phyloP scores from a whole-genome alignment of 2,797 vertebrate species.

The Mastacembelus armatus region DNA sequence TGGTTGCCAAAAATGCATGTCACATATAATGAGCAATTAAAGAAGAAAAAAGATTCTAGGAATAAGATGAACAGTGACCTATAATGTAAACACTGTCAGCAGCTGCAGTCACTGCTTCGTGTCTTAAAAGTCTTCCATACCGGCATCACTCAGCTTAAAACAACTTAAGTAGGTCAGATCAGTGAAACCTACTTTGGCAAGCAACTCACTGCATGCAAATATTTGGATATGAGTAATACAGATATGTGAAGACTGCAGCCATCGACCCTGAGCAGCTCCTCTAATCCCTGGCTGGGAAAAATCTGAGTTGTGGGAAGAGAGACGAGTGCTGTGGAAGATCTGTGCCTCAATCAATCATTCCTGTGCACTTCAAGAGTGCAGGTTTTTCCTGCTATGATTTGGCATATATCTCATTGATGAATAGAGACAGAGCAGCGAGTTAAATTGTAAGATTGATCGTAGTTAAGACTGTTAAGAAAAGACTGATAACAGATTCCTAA shows the following conservation, averaged over 20 bases:
- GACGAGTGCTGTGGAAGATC: conserved; percentile 40
- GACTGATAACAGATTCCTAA: conserved; percentile 62
- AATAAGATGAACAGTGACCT: conserved; percentile 32
- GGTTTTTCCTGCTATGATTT: conserved; percentile 57
- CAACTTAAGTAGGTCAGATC: conserved; percentile 77
- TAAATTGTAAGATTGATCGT: too few relatives aligned
- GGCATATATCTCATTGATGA: conserved; percentile 57
- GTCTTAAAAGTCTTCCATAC: conserved; percentile 52
- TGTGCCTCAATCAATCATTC: conserved; percentile 63
- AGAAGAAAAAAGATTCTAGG: not conserved
- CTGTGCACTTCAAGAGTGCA: conserved; percentile 34
- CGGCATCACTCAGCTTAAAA: conserved; percentile 66
- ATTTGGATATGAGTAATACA: conserved; percentile 64
- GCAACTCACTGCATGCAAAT: conserved; percentile 64
- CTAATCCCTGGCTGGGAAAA: conserved; percentile 61
- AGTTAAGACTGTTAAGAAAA: conserved; percentile 58
- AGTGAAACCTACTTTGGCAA: conserved; percentile 62
- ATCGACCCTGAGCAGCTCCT: conserved; percentile 59
- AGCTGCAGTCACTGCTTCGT: conserved; percentile 26
- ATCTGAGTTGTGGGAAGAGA: conserved; percentile 35
- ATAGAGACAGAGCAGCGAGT: conserved; percentile 52
- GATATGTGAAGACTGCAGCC: conserved; percentile 44
- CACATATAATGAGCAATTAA: conserved; percentile 21
- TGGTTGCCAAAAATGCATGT: not conserved
- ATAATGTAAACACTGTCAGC: conserved; percentile 54